Base-by-base conservation (phyloP, 1,140 invertebrate species). In the Trypoxylus dichotomus region DNA sequence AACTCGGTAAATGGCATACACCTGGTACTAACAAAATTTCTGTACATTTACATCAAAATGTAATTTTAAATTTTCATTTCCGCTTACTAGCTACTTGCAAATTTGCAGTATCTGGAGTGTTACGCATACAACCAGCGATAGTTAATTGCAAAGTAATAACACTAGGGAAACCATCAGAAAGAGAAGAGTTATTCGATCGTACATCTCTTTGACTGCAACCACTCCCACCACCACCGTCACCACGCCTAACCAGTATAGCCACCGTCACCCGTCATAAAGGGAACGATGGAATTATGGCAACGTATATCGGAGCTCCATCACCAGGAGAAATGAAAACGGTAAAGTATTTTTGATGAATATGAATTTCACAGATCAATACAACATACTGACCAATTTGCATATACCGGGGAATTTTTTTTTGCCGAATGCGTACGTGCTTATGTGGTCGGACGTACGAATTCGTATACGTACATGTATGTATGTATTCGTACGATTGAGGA, bases 311-410 rank as follows among this genome's bases (percentile, higher is more conserved):
- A n/a, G 43, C n/a, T 47, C 43, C 43, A 47, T 47, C 43, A 47
- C 19, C 21, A 19, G 25, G 15, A 63, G 58, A 21, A 63, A 63
- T n/a, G 58, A n/a, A 24, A 63, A 63, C 21, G 5, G 19, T 63
- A 63, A 63, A 63, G 58, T 63, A 63, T 32, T 73, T 73, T 73
- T 73, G 37, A 73, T 73, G 71, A 42, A 37, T 73, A 73, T 37
- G 71, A 73, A 73, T 73, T 73, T 32, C 27, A 32, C 27, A 32
- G 37, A 73, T 73, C 71, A 73, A 32, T 73, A 63, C 58, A 73
- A 42, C 71, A 73, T 25, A 73, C 71, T 73, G 71, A 37, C 71
- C 71, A 73, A 73, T 73, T 73, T 73, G 37, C 71, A 73, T 73
- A 73, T 41, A 27, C 58, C 19, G 58, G 58, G 58, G 19, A 24